These are phyloP conservation scores for Epicampocera succincta DNA, from an alignment of 2,888 invertebrate species.

Conservation along the genomic window DNA sequence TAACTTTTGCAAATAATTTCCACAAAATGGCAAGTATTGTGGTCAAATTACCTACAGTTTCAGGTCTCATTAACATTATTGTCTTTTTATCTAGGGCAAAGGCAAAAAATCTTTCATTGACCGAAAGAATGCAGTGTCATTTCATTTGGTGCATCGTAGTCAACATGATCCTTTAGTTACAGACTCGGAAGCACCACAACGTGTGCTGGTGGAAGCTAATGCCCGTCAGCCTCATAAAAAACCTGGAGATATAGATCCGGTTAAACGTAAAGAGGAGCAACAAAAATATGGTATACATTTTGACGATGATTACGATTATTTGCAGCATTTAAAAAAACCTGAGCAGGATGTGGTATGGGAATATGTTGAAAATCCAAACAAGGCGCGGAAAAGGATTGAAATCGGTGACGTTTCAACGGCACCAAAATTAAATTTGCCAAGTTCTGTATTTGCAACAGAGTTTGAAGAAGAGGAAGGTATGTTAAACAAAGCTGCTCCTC, in stretches of 20 bases:
- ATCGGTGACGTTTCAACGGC: conserved; percentile 66
- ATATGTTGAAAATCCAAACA: conserved; percentile 80
- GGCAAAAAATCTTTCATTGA: conserved; percentile 88
- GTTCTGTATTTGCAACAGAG: conserved; percentile 93
- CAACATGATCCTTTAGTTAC: conserved; percentile 95
- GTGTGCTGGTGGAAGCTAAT: conserved; percentile 87
- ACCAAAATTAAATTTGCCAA: conserved; percentile 86
- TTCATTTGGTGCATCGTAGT: conserved; percentile 95
- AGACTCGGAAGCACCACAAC: conserved; percentile 94
- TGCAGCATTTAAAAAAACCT: conserved; percentile 89
- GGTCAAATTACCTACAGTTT: background rate
- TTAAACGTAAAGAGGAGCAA: conserved; percentile 87
- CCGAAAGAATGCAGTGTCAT: conserved; percentile 94
- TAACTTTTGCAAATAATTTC: background rate
- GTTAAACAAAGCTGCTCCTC: conserved; percentile 80
- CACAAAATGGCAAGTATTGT: conserved; percentile 32
- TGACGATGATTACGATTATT: conserved; percentile 97
- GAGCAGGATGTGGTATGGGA: conserved; percentile 80
- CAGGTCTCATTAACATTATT: background rate
- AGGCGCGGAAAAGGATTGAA: conserved; percentile 74
- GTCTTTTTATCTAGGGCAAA: conserved; percentile 75
- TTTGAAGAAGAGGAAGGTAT: conserved; percentile 91
- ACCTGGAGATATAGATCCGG: conserved; percentile 74
- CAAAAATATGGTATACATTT: conserved; percentile 94
- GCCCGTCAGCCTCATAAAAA: conserved; percentile 71